These are phyloP conservation scores for Cyanistes caeruleus DNA, from an alignment of 2,113 vertebrate species.

Conservation along the genomic window DNA sequence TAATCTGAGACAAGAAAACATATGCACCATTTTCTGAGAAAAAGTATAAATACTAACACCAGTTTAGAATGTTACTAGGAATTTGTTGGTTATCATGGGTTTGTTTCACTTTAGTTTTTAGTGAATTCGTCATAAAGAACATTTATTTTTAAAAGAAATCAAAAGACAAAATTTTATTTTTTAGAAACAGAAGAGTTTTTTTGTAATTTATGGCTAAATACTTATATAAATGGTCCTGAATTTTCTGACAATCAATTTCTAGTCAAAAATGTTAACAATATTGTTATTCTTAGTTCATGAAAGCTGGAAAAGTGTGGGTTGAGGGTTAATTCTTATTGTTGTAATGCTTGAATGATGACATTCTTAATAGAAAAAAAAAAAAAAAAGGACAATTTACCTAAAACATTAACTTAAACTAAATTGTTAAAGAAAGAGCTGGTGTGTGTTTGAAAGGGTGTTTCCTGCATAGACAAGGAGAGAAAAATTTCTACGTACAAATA, in stretches of 20 bases:
- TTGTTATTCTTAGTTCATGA: not conserved
- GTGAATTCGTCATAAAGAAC: not conserved
- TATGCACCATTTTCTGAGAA: not conserved
- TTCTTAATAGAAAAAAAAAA: not conserved
- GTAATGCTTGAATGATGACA: fast-evolving
- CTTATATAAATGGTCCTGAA: not conserved
- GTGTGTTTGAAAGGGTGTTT: not conserved
- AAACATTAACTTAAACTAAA: not conserved
- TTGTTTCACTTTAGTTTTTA: not conserved
- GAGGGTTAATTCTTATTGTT: not conserved
- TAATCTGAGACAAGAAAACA: not conserved
- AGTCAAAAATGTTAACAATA: not conserved
- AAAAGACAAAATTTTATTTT: not conserved
- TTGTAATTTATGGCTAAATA: not conserved
- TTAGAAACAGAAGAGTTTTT: not conserved
- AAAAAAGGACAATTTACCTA: not conserved
- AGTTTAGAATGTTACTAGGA: not conserved
- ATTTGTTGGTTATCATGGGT: not conserved
- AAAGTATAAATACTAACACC: not conserved
- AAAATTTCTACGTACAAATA: not conserved
- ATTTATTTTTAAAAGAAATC: not conserved
- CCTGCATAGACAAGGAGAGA: not conserved
- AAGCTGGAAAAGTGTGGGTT: not conserved
- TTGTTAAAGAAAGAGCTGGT: not conserved
- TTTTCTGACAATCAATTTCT: not conserved